These are phyloP conservation scores for Paramuricea clavata DNA, from an alignment of 92 coral and sea anemone genomes.

Conservation along the genomic window DNA sequence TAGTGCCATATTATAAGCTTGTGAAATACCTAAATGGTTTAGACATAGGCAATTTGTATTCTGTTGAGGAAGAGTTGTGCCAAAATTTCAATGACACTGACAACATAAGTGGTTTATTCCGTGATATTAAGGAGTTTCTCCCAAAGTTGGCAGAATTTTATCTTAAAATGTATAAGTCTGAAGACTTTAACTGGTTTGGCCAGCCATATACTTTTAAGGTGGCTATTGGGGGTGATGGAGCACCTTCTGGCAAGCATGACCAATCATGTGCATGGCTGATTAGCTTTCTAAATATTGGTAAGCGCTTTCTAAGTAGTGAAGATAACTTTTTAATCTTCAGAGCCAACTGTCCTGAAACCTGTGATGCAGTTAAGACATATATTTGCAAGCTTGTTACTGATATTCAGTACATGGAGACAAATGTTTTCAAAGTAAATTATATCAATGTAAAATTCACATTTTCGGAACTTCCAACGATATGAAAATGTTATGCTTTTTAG, in stretches of 20 bases:
- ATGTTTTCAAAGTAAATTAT: constrained; percentile 37
- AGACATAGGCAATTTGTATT: constrained; percentile 58
- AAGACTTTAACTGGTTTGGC: constrained; percentile 77
- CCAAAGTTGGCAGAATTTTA: constrained; percentile 74
- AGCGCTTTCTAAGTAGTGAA: constrained; percentile 58
- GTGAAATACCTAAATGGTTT: constrained; percentile 34
- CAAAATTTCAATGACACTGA: constrained; percentile 50
- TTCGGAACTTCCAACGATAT: constrained; percentile 74
- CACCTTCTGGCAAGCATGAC: constrained; percentile 71
- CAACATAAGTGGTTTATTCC: constrained; percentile 58
- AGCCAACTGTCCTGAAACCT: constrained; percentile 58
- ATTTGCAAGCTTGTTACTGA: constrained; percentile 52
- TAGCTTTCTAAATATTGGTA: constrained; percentile 63
- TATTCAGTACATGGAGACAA: constrained; percentile 44
- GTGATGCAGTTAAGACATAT: constrained; percentile 38
- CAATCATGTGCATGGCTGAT: constrained; percentile 71
- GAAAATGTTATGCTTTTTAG: constrained; percentile 62
- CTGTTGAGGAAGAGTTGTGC: constrained; percentile 28
- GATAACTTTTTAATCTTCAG: constrained; percentile 55
- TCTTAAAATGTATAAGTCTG: constrained; percentile 58
- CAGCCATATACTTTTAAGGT: constrained; percentile 59
- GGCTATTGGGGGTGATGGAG: constrained; percentile 65
- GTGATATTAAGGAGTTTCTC: constrained; percentile 71
- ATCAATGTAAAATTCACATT: constrained; percentile 56
- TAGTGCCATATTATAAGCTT: constrained; percentile 17